These are phyloP conservation scores for Strigamia crassipes DNA, from an alignment of 2,888 invertebrate species.

Conservation along the genomic window DNA sequence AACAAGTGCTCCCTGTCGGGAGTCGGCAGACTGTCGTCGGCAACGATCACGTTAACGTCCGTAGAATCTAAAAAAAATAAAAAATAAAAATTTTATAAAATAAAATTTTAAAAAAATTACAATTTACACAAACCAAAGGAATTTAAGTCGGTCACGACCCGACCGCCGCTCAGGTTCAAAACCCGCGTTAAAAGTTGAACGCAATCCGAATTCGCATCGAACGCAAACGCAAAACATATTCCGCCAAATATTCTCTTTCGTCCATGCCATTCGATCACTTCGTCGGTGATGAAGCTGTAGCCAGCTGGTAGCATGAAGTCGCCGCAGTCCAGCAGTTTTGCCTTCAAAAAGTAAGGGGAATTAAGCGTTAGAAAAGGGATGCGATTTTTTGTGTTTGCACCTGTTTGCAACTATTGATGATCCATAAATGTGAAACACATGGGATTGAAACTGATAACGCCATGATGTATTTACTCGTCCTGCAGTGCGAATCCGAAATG, in stretches of 20 bases:
- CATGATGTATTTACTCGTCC: slow-evolving; percentile 75
- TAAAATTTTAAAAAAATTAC: background rate
- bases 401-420: slow-evolving; percentile 67
- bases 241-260: background rate
- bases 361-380: too few relatives aligned
- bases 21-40: slow-evolving; percentile 68
- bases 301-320: slow-evolving; percentile 68
- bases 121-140: background rate
- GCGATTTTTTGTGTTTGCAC: too few relatives aligned
- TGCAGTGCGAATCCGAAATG: slow-evolving; percentile 72
- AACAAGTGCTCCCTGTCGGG: slow-evolving; percentile 64
- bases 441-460: slow-evolving; percentile 71
- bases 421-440: slow-evolving; percentile 73
- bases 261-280: slow-evolving; percentile 55
- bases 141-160: background rate
- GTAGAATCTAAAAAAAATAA: background rate
- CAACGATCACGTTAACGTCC: slow-evolving; percentile 61
- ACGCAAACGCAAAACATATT: background rate
- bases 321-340: slow-evolving; percentile 54
- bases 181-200: background rate
- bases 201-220: background rate
- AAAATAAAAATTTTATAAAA: background rate
- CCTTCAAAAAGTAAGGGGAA: background rate
- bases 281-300: slow-evolving; percentile 52
- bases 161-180: background rate